Conservation (phyloP, 2,888 invertebrate species). For the Pyrgus malvae region DNA sequence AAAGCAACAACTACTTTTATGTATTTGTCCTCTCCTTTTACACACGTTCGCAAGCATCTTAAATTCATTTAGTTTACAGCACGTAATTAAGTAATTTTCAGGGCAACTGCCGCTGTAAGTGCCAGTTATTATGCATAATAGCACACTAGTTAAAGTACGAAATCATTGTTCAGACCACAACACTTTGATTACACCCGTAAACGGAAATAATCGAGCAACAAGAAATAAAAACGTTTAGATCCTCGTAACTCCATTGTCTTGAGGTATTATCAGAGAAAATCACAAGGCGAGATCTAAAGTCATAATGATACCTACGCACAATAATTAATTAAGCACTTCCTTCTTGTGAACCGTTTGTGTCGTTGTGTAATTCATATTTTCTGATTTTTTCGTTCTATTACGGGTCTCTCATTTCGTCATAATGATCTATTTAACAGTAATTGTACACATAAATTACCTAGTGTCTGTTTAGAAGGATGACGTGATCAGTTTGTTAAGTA, state of each 20-base stretch:
- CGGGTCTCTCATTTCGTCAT: too few relatives aligned
- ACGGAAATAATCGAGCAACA: neutral
- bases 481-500: too few relatives aligned
- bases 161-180: slow-evolving; percentile 1
- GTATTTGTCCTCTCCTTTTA: neutral
- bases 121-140: slow-evolving; percentile 6
- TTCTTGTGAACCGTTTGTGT: too few relatives aligned
- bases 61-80: slow-evolving; percentile 2
- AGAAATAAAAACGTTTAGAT: neutral
- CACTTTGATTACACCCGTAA: slow-evolving; percentile 5
- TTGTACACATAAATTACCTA: too few relatives aligned
- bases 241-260: neutral
- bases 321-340: too few relatives aligned
- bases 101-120: neutral
- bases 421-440: too few relatives aligned
- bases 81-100: slow-evolving; percentile 13
- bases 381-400: too few relatives aligned
- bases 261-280: neutral
- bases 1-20: neutral
- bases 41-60: slow-evolving; percentile 3
- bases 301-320: too few relatives aligned
- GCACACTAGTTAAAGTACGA: neutral
- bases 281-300: neutral
- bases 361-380: too few relatives aligned
- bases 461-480: too few relatives aligned